Base-by-base conservation (phyloP, 2,888 invertebrate genomes). In the Rapana venosa region DNA sequence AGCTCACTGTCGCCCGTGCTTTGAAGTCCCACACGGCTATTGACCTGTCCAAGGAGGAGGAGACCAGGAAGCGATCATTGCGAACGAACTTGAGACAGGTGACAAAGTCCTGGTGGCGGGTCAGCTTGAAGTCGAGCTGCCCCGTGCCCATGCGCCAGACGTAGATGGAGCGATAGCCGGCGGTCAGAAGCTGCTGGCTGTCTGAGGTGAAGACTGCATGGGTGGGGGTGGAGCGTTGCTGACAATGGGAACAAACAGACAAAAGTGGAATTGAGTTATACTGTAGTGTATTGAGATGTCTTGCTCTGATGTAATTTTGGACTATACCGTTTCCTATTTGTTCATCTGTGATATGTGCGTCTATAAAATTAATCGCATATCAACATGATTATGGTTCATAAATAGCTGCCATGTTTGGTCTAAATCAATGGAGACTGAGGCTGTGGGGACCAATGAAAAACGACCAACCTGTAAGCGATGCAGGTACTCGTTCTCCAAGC, bases 131-230 rank as follows among this genome's bases (percentile, higher is more conserved):
- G 36, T 92, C 91, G 35, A 93, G 92, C 84, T 91, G 88, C 22
- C 94, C 94, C 8, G n/a, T 35, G 74, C 90, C 91, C 88, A 93
- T 87, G 26, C 91, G 93, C 94, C 94, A 94, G 26, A 94, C 91
- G 88, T 94, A 94, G 13, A 95, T 92, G 22, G 93, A 93, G 56
- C 93, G 90, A 90, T 92, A 95, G 17, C 94, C 94, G 30, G 92
- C 92, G 0, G 95, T 94, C 70, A 95, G 81, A 70, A 95, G 90
- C 26, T 81, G 87, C n/a, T 91, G 88, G 32, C 93, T 92, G 90
- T 94, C 93, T 17, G 92, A 91, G 2, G 93, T 91, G 90, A 94
- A 94, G 66, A 87, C 79, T 83, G 92, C 91, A 13, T 91, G 89
- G 17, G 91, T 91, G 6, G 93, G 92, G 17, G 93, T 92, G 15